phyloP scores from a whole-genome alignment of 2,888 invertebrate genomes.

The Druceiella hillmani region DNA sequence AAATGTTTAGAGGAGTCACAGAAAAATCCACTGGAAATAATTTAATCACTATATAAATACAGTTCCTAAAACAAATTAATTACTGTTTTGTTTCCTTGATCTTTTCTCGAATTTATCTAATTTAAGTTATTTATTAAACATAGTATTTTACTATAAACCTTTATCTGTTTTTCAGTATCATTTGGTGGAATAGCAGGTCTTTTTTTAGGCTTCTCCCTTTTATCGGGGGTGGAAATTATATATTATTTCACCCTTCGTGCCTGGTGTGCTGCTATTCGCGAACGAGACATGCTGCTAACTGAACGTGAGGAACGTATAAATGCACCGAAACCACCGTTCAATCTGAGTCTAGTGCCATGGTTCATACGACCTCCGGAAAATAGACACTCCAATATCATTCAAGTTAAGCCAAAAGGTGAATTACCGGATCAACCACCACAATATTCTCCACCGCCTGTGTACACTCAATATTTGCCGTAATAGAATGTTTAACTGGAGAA shows the following conservation, averaged over 20 bases:
- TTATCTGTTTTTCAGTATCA: constrained; percentile 48
- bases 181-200: constrained; percentile 61
- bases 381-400: too few relatives aligned
- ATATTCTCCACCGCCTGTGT: constrained; percentile 43
- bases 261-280: constrained; percentile 55
- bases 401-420: too few relatives aligned
- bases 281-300: constrained; percentile 40
- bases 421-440: constrained; percentile 34
- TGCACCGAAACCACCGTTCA: constrained; percentile 39
- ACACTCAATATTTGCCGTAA: constrained; percentile 39
- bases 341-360: constrained; percentile 45
- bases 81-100: too few relatives aligned
- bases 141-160: too few relatives aligned
- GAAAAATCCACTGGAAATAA: too few relatives aligned
- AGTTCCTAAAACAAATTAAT: too few relatives aligned
- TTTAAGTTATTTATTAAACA: too few relatives aligned
- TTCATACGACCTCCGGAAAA: too few relatives aligned
- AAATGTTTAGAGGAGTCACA: too few relatives aligned
- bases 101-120: too few relatives aligned
- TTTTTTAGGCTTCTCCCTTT: constrained; percentile 69
- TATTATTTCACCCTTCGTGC: constrained; percentile 73
- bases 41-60: too few relatives aligned
- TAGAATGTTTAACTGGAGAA: too few relatives aligned
- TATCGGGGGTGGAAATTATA: constrained; percentile 70
- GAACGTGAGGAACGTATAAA: constrained; percentile 42